Conservation (phyloP, 2,888 invertebrate species). For the Dolichopus griseipennis region DNA sequence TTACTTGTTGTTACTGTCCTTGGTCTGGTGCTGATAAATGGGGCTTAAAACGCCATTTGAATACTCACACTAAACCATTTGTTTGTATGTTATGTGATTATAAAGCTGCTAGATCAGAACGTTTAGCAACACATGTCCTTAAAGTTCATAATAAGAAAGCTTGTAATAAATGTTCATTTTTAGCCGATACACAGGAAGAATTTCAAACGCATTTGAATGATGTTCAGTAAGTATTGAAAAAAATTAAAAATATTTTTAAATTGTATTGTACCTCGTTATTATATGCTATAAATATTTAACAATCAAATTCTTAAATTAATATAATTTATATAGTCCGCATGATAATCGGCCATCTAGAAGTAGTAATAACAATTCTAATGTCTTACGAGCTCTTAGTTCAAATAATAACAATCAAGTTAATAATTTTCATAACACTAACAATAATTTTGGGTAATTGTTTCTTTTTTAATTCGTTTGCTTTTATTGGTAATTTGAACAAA, state of each 20-base stretch:
- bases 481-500: slow-evolving; percentile 34
- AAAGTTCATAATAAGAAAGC: slow-evolving; percentile 88
- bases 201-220: slow-evolving; percentile 69
- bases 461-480: slow-evolving; percentile 17
- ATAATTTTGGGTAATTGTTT: slow-evolving; percentile 39
- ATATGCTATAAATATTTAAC: background rate
- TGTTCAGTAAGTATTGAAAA: slow-evolving; percentile 55
- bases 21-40: slow-evolving; percentile 92
- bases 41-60: slow-evolving; percentile 85
- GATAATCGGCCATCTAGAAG: slow-evolving; percentile 39
- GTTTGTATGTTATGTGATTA: slow-evolving; percentile 86
- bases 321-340: slow-evolving; percentile 31
- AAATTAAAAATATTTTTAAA: background rate
- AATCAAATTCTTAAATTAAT: background rate
- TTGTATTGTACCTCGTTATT: no score
- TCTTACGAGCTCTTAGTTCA: slow-evolving; percentile 42
- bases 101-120: slow-evolving; percentile 84
- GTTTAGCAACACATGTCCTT: slow-evolving; percentile 79
- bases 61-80: slow-evolving; percentile 87
- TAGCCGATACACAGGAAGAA: slow-evolving; percentile 75
- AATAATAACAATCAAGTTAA: slow-evolving; percentile 43
- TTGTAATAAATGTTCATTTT: slow-evolving; percentile 79
- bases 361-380: slow-evolving; percentile 36
- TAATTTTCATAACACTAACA: slow-evolving; percentile 41
- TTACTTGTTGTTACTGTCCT: slow-evolving; percentile 81